Evolutionary conservation across 2,797 vertebrate genomes (phyloP).

Genomic region (Hoplostethus atlanticus): DNA sequence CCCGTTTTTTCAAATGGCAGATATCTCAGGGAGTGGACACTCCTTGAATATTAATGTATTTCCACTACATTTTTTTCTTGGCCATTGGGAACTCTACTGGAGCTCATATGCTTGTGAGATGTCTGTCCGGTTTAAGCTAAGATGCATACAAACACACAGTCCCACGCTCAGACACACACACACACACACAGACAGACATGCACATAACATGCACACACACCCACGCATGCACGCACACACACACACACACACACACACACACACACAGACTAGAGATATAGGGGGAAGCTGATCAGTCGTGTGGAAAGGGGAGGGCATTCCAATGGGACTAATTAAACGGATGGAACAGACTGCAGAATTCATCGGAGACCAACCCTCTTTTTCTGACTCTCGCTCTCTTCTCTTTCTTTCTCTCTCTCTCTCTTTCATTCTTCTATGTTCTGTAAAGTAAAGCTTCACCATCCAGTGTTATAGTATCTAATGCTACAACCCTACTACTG

Average conservation of each 20-base stretch:
- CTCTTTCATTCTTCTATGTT: constrained; percentile 58
- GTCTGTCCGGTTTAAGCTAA: constrained; percentile 65
- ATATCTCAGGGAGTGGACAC: constrained; percentile 59
- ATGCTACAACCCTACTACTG: constrained; percentile 21
- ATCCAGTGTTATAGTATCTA: constrained; percentile 57
- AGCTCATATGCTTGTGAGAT: constrained; percentile 69
- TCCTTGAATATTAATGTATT: constrained; percentile 73
- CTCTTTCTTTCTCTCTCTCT: constrained; percentile 34
- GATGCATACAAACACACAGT: constrained; percentile 43
- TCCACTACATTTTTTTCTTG: constrained; percentile 64
- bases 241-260: constrained; percentile 24
- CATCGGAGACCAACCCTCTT: constrained; percentile 69
- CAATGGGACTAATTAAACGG: constrained; percentile 88
- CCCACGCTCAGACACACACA: constrained; percentile 23
- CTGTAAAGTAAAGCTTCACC: constrained; percentile 66
- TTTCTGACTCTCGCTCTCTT: constrained; percentile 54
- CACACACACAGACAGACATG: constrained; percentile 16
- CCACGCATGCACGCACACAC: constrained; percentile 23
- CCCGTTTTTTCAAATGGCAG: constrained; percentile 52
- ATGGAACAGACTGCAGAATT: constrained; percentile 79
- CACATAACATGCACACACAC: constrained; percentile 35
- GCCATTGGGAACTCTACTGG: constrained; percentile 62
- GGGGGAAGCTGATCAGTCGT: constrained; percentile 74
- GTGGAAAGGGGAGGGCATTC: constrained; percentile 74
- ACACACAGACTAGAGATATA: constrained; percentile 62